Evolutionary conservation across 2,113 vertebrate genomes (phyloP), one percentile per base, ranked within the genome.

Genomic region (Chaenocephalus aceratus): DNA sequence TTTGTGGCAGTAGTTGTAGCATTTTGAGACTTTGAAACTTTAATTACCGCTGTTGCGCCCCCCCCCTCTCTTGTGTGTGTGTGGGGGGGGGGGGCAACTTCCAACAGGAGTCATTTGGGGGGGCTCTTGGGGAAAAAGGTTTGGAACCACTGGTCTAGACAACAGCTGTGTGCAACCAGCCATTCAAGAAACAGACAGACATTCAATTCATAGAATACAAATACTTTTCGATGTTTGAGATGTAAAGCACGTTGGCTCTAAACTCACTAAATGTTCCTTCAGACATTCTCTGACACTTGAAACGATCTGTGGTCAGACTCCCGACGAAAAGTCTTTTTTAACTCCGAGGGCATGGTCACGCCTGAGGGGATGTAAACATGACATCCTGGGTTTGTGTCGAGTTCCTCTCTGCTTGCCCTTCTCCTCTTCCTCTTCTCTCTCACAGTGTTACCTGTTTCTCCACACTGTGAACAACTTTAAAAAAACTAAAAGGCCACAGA

Each of bases 311-410:
- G 52, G 34, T 65, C 70, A 58, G 79, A 60, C 52, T 68, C 63
- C 13, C 9, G 11, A 41, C 30, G 36, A 10, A 69, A 41, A 44
- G 41, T 41, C 7, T 7, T 75, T 77, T 69, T 70, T 44, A 72
- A 51, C 63, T 76, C 59, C 0, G 71, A 76, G 71, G 65, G 73
- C 80, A 45, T 72, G 21, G 8, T 63, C 51, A 53, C 60, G 79
- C 84, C 77, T 74, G 77, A 74, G 56, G 77, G 46, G 70, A 73
- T 44, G 59, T 53, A 77, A 85, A 79, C 77, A 79, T 9, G 5
- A 75, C 82, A 82, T 72, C 23, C 54, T 48, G 18, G 59, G 26
- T 60, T 68, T 57, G 60, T 67, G 23, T 60, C 10, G 26, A 0
- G 54, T 30, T 13, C 65, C 59, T 75, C 36, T 6, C 48, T 57